These are phyloP conservation scores for Apamea anceps DNA, from an alignment of 2,888 invertebrate genomes.

Conservation along the genomic window DNA sequence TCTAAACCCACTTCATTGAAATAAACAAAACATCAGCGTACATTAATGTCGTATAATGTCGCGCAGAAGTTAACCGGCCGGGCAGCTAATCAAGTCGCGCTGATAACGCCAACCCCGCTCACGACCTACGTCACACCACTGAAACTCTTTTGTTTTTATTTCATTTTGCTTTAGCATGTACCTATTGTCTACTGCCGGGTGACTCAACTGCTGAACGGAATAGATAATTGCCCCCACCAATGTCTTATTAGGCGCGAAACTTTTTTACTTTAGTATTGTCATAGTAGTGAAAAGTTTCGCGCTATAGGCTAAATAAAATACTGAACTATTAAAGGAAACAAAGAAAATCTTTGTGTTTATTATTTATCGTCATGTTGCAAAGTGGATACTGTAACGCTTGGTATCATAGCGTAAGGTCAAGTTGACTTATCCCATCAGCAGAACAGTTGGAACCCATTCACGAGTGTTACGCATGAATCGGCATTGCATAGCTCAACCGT, in stretches of 20 bases:
- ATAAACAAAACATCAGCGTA: conserved; percentile 12
- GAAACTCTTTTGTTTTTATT: conserved; percentile 43
- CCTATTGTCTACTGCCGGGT: background rate
- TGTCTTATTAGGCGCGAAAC: background rate
- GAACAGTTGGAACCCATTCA: conserved; percentile 8
- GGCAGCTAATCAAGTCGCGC: conserved; percentile 56
- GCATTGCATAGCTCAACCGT: conserved; percentile 7
- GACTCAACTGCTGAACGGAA: conserved; percentile 4
- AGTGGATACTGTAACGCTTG: background rate
- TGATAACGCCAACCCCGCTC: conserved; percentile 64
- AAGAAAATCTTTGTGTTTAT: background rate
- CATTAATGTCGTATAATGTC: conserved; percentile 26
- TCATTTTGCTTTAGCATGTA: conserved; percentile 35
- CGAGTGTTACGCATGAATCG: background rate
- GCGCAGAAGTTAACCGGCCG: conserved; percentile 15
- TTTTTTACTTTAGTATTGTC: background rate
- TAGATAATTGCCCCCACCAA: background rate
- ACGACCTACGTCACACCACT: conserved; percentile 53
- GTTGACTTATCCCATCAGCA: background rate
- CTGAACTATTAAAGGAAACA: background rate
- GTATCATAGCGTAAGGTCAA: background rate
- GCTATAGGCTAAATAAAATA: background rate
- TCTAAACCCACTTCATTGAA: conserved; percentile 10
- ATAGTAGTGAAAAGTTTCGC: too few species aligned
- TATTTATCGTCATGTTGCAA: background rate